Conservation (phyloP, 1,140 invertebrate species). For the Cherax destructor region DNA sequence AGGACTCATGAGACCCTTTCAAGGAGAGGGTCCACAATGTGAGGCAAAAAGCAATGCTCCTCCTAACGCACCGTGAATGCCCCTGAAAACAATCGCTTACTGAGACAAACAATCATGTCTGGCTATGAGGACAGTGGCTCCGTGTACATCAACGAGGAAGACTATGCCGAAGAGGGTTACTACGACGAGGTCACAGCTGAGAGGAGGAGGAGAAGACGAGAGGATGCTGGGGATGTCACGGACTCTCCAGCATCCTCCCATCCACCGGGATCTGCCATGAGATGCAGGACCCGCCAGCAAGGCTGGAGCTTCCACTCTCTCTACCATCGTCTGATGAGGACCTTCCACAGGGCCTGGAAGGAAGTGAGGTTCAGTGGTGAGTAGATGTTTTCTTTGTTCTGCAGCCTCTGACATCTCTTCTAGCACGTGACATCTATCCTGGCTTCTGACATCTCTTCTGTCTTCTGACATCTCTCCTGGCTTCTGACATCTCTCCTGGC, state of each 20-base stretch:
- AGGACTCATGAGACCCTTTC: background rate
- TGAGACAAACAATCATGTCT: background rate
- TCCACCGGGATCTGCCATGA: conserved; percentile 26
- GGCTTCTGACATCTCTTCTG: too few species aligned
- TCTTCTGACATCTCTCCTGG: too few species aligned
- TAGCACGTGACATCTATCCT: too few species aligned
- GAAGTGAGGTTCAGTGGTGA: conserved; percentile 60
- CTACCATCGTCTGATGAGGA: conserved; percentile 49
- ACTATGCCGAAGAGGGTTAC: conserved; percentile 5
- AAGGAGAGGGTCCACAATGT: too few species aligned
- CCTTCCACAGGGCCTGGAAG: conserved; percentile 63
- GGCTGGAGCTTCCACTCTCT: conserved; percentile 55
- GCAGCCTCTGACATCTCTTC: too few species aligned
- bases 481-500: too few species aligned
- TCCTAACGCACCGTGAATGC: too few species aligned
- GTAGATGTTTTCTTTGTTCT: background rate
- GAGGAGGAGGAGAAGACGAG: conserved; percentile 39
- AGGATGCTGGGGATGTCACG: conserved; percentile 13
- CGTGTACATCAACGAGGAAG: background rate
- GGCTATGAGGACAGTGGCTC: background rate
- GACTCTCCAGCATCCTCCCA: conserved; percentile 45
- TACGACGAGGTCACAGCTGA: conserved; percentile 40
- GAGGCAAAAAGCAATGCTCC: too few species aligned
- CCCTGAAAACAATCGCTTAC: too few species aligned
- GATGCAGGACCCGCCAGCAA: background rate